Conservation (phyloP, 2,888 invertebrate species). For the Selenia dentaria region DNA sequence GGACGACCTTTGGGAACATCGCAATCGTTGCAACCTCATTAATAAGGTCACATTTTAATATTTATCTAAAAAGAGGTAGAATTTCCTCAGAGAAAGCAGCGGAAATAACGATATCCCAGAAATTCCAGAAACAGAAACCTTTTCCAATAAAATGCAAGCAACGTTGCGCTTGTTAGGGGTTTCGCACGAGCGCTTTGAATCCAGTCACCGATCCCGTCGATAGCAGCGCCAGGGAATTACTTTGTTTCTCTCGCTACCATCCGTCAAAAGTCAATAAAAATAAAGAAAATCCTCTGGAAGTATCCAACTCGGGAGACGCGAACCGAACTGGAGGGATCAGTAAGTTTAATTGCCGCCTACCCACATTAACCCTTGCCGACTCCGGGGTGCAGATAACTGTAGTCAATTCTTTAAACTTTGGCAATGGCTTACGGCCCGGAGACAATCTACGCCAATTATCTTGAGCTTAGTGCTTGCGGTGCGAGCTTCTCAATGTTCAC, state of each 20-base stretch:
- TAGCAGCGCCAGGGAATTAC: not conserved
- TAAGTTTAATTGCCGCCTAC: slow-evolving; percentile 70
- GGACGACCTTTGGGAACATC: too few relatives aligned
- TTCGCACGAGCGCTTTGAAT: slow-evolving; percentile 5
- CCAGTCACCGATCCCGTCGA: slow-evolving; percentile 3
- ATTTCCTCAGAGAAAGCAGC: too few relatives aligned
- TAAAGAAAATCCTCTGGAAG: slow-evolving; percentile 25
- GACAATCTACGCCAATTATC: slow-evolving; percentile 77
- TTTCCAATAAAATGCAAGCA: slow-evolving; percentile 6
- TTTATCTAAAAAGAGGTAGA: too few relatives aligned
- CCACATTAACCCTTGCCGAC: slow-evolving; percentile 77
- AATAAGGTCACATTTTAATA: too few relatives aligned
- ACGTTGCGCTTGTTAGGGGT: slow-evolving; percentile 12
- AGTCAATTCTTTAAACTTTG: slow-evolving; percentile 76
- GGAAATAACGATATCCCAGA: slow-evolving; percentile 14
- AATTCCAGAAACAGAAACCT: slow-evolving; percentile 9
- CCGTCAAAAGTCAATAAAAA: slow-evolving; percentile 31
- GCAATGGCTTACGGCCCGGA: slow-evolving; percentile 54
- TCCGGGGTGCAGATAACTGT: slow-evolving; percentile 60
- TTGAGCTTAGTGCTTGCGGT: slow-evolving; percentile 60
- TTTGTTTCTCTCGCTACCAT: slow-evolving; percentile 2
- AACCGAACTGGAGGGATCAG: slow-evolving; percentile 54
- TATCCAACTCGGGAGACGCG: slow-evolving; percentile 16
- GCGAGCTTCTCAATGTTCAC: slow-evolving; percentile 42
- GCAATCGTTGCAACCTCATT: too few relatives aligned